Conservation (phyloP, 1,140 invertebrate genomes). For the Drosophila prosaltans region DNA sequence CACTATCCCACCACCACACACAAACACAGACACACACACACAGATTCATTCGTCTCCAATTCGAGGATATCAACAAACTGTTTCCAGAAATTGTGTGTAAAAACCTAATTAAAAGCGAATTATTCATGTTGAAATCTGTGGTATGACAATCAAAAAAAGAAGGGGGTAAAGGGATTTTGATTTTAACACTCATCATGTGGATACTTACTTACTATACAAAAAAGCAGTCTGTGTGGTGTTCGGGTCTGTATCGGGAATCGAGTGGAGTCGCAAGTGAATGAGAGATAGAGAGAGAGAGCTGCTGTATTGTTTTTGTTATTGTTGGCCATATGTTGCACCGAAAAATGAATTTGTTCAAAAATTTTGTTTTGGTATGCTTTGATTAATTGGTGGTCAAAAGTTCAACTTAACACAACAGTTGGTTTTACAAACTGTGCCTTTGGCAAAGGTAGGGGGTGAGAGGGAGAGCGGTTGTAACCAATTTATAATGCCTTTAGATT, state of each 20-base stretch:
- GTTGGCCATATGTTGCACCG: conserved; percentile 69
- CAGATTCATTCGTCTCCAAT: neutral
- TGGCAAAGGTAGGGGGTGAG: no score
- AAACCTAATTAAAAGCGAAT: conserved; percentile 80
- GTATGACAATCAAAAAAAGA: conserved; percentile 30
- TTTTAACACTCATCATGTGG: conserved; percentile 34
- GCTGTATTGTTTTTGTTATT: conserved; percentile 31
- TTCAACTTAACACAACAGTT: conserved; percentile 63
- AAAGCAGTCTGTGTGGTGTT: conserved; percentile 65
- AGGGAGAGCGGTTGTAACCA: neutral
- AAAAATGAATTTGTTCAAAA: conserved; percentile 75
- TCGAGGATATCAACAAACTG: conserved; percentile 5
- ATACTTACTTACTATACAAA: conserved; percentile 49
- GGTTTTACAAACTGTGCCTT: conserved; percentile 20
- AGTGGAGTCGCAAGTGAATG: neutral
- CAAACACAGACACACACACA: no score
- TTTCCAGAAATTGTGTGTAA: conserved; percentile 66
- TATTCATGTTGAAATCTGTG: conserved; percentile 64
- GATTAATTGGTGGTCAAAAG: conserved; percentile 81
- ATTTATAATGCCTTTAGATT: neutral
- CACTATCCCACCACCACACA: no score
- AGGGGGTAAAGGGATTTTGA: conserved; percentile 21
- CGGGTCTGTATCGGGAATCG: neutral
- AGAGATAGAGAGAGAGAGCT: neutral
- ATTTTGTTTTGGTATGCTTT: conserved; percentile 49